phyloP scores from a whole-genome alignment of 2,797 vertebrate genomes.

The Catharus ustulatus region DNA sequence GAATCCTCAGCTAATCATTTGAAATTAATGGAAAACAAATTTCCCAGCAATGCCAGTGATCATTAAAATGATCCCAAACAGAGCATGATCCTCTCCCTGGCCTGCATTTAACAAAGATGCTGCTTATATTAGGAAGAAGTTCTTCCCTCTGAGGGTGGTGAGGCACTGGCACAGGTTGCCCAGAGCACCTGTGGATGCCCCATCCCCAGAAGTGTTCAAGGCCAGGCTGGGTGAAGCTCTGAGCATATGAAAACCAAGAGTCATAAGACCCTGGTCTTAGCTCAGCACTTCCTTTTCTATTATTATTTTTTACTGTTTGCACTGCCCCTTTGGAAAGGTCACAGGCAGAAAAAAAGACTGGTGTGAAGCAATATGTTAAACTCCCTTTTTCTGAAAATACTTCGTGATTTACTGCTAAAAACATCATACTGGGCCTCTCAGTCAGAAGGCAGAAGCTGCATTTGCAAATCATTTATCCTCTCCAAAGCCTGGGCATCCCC shows the following conservation, averaged over 20 bases:
- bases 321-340: not conserved
- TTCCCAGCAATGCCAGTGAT: not conserved
- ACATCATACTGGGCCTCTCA: rapidly evolving
- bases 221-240: not conserved
- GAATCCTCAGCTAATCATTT: not conserved
- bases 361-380: not conserved
- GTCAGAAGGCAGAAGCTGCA: not conserved
- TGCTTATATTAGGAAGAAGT: not conserved
- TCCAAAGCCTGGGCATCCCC: not conserved
- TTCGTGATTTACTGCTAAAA: not conserved
- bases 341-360: not conserved
- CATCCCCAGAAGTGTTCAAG: not conserved
- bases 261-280: not conserved
- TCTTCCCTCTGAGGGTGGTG: not conserved
- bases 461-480: not conserved
- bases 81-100: not conserved
- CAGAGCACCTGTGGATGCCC: not conserved
- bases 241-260: not conserved
- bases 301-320: not conserved
- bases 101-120: not conserved
- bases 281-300: not conserved
- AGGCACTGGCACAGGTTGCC: not conserved
- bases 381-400: not conserved
- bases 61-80: not conserved
- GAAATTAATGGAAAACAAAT: not conserved